A percentile compares a stretch with the other conserved stretches of the same genome.
phyloP scores from a whole-genome alignment of 2,888 invertebrate genomes.

The Hedychridium roseum region DNA sequence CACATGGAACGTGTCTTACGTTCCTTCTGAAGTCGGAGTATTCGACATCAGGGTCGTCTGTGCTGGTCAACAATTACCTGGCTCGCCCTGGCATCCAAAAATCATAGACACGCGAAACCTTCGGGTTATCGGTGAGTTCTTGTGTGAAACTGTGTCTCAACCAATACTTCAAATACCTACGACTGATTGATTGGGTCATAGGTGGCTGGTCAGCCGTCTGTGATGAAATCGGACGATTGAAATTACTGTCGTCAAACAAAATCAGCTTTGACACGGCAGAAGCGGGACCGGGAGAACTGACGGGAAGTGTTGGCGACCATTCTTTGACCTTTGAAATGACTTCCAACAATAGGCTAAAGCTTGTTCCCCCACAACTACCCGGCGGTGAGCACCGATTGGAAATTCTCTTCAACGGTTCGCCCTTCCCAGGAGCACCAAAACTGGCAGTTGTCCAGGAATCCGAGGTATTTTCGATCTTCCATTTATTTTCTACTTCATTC shows the following conservation, averaged over 20 bases:
- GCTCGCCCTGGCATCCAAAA: conserved; percentile 85
- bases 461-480: conserved; percentile 50
- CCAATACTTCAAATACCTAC: background rate
- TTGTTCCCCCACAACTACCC: conserved; percentile 47
- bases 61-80: conserved; percentile 69
- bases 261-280: conserved; percentile 87
- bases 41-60: conserved; percentile 88
- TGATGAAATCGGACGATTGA: conserved; percentile 78
- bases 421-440: conserved; percentile 63
- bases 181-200: background rate
- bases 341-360: conserved; percentile 56
- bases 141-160: background rate
- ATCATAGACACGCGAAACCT: conserved; percentile 69
- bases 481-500: too few species aligned
- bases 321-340: conserved; percentile 57
- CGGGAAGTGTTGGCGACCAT: conserved; percentile 69
- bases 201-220: conserved; percentile 89
- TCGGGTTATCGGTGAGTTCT: conserved; percentile 65
- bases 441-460: conserved; percentile 55
- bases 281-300: conserved; percentile 87
- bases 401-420: conserved; percentile 67
- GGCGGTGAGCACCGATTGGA: conserved; percentile 66
- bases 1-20: conserved; percentile 89
- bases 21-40: conserved; percentile 89
- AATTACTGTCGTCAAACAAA: conserved; percentile 73